Evolutionary conservation across 2,797 vertebrate genomes (phyloP).

Genomic region (Micropoecilia bifurca): DNA sequence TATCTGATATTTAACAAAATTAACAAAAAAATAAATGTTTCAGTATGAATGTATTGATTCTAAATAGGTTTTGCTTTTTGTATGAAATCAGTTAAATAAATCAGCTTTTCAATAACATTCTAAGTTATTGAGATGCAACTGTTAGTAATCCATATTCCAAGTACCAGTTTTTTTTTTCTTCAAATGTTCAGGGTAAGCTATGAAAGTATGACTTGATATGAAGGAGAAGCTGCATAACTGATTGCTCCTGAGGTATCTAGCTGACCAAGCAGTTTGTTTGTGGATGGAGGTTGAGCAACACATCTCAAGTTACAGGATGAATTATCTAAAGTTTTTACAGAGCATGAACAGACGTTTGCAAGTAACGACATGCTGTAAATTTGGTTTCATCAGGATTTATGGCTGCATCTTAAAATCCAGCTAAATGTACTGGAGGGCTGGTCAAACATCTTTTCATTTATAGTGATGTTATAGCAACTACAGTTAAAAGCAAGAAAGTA

Average conservation of each 20-base stretch:
- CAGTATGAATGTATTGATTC: neutral
- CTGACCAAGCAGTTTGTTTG: neutral
- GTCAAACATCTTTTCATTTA: neutral
- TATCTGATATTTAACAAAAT: neutral
- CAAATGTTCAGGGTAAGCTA: neutral
- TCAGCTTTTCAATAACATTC: neutral
- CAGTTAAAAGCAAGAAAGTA: neutral
- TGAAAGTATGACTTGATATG: neutral
- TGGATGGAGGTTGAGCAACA: neutral
- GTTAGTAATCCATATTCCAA: neutral
- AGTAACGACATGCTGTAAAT: neutral
- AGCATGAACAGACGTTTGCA: neutral
- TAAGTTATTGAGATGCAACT: neutral
- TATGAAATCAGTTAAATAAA: neutral
- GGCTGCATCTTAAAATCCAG: neutral
- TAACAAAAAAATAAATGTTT: neutral
- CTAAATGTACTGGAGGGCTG: neutral
- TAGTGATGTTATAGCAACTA: neutral
- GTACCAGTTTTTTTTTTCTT: neutral
- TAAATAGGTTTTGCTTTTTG: neutral
- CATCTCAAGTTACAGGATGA: neutral
- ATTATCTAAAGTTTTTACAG: neutral
- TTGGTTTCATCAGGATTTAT: no score
- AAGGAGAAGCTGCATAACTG: neutral
- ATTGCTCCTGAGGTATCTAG: neutral